phyloP scores from a whole-genome alignment of 2,113 vertebrate species.

The Phylloscopus trochilus region DNA sequence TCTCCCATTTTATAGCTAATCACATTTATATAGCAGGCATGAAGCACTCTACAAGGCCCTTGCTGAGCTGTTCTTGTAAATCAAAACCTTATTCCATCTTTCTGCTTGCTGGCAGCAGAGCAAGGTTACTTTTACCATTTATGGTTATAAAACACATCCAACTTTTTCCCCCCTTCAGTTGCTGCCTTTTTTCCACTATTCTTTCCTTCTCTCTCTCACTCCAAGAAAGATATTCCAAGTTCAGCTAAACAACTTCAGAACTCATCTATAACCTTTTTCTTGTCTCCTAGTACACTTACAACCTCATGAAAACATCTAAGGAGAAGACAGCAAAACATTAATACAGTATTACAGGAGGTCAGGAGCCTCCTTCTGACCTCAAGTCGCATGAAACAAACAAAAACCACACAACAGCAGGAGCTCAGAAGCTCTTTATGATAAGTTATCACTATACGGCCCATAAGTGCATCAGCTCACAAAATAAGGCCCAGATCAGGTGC shows the following conservation, averaged over 20 bases:
- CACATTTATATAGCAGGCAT: conserved; percentile 77
- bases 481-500: not conserved
- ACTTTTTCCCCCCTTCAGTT: conserved; percentile 44
- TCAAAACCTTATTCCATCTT: conserved; percentile 77
- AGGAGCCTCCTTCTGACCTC: not conserved
- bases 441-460: not conserved
- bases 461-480: not conserved
- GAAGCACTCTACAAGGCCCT: conserved; percentile 73
- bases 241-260: conserved; percentile 52
- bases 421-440: not conserved
- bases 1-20: conserved; percentile 77
- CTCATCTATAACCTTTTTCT: not conserved
- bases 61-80: conserved; percentile 76
- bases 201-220: conserved; percentile 33
- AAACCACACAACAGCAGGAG: not conserved
- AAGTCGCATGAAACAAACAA: not conserved
- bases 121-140: conserved; percentile 80
- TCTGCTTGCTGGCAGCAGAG: conserved; percentile 68
- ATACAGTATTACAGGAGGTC: not conserved
- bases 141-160: conserved; percentile 78
- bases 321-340: not conserved
- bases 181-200: conserved; percentile 60
- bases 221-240: conserved; percentile 65
- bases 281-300: not conserved
- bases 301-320: not conserved